Base-by-base conservation (phyloP, 2,797 vertebrate species). In the Hippopotamyrus pictus region DNA sequence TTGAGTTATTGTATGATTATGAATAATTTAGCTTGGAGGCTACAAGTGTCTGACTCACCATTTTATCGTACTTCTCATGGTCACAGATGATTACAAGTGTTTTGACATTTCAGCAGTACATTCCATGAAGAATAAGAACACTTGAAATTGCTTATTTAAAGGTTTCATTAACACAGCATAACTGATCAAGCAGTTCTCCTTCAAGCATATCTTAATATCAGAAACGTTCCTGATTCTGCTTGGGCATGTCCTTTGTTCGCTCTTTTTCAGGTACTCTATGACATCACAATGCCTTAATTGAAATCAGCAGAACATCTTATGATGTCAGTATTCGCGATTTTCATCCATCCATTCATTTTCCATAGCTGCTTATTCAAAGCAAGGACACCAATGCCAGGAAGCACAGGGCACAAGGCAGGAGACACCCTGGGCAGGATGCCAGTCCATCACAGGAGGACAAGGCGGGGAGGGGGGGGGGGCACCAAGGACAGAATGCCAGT, bases 51-150 rank as follows among this genome's bases (percentile, higher is more conserved):
- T 69, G 59, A 65, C 41, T 88, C 86, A 62, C 53, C 17, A n/a
- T 87, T 87, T 22, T 50, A 59, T 51, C 29, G 53, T 59, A 33
- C 57, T 88, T 41, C 29, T 29, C 53, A 54, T 87, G 85, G 85
- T 22, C 85, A 54, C 12, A 87, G 53, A 87, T 88, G 41, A 88
- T 69, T 88, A 48, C 44, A 88, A 48, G 57, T 88, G 41, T 88
- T 88, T 51, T 59, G 86, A 41, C 86, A 87, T 88, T 88, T 88
- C 41, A 17, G 37, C n/a, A 17, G 57, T 29, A 29, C 51, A 69
- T 50, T 25, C 87, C 87, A 48, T 22, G 53, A 65, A 69, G 37
- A 88, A 46, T n/a, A 65, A 22, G 57, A 33, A 88, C 44, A 44
- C 59, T 65, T 65, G 8, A 48, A 65, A 88, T 50, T 59, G 19